Evolutionary conservation across 1,140 invertebrate genomes (phyloP), one percentile per base, ranked within the genome.

Genomic region (Scaptodrosophila lebanonensis): DNA sequence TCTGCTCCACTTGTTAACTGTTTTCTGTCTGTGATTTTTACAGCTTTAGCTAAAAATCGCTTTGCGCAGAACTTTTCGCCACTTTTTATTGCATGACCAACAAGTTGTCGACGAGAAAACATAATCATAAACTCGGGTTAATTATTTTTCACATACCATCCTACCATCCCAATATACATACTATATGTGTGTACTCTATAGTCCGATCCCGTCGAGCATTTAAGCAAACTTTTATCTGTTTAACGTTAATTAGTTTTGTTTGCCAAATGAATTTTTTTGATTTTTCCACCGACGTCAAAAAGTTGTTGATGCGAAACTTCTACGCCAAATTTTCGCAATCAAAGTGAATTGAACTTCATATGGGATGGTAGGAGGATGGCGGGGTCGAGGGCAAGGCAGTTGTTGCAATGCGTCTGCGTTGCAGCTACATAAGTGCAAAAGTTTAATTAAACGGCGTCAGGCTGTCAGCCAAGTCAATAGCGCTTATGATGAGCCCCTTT

Each of bases 231-330:
- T 83, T 83, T 77, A 73, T 83, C 79, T 84, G 79, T 64, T 75
- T 65, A 65, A 73, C 79, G 79, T 84, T 84, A 84, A 84, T 84
- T 83, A 84, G 79, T 84, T 84, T 84, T 75, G 72, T 79, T 79
- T 47, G 54, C 27, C 44, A 71, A 79, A 79, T 66, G 68, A 83
- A 79, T 67, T 79, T 71, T 75, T 66, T 70, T 70, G 76, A 70
- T 82, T 79, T 69, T 66, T 72, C 43, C 40, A 33, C 32, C 22
- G 51, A 33, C 43, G 53, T 36, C 40, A 12, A 22, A 35, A 45
- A 82, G 69, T 62, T 82, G 77, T 82, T 82, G 53, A 66, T 82
- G 32, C 32, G 9, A 35, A 62, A 50, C 27, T 52, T 62, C 39
- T 64, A 12, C 42, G 43, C 43, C 38, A 44, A 63, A 66, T 60